Conservation (phyloP, 2,113 vertebrate genomes). For the Apus apus region DNA sequence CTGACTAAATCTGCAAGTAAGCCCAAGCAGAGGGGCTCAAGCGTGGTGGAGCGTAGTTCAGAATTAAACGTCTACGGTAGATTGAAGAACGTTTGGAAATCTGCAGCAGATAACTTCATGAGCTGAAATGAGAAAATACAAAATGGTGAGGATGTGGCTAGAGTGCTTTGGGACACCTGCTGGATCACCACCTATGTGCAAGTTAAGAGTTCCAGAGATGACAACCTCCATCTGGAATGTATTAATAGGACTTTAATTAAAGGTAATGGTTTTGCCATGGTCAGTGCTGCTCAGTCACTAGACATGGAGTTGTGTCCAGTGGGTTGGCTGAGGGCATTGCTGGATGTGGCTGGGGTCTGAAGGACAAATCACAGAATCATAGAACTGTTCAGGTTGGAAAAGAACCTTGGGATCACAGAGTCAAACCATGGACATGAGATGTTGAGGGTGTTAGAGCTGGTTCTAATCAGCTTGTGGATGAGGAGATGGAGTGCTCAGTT, state of each 20-base stretch:
- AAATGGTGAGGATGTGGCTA: background rate
- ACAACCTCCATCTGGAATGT: background rate
- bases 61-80: background rate
- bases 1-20: constrained; percentile 28
- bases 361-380: background rate
- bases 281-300: background rate
- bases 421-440: background rate
- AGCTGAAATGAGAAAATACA: constrained; percentile 17
- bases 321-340: background rate
- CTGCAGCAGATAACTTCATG: background rate
- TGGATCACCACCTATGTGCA: background rate
- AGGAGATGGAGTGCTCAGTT: background rate
- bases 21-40: background rate
- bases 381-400: too few relatives aligned
- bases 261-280: background rate
- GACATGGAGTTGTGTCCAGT: background rate
- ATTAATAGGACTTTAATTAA: background rate
- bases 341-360: background rate
- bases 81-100: background rate
- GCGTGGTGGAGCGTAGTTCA: background rate
- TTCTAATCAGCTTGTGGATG: background rate
- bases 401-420: too few relatives aligned
- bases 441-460: background rate
- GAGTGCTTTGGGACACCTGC: background rate
- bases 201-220: background rate